These are phyloP conservation scores for Dromaius novaehollandiae DNA, from an alignment of 2,113 vertebrate genomes.

Conservation along the genomic window DNA sequence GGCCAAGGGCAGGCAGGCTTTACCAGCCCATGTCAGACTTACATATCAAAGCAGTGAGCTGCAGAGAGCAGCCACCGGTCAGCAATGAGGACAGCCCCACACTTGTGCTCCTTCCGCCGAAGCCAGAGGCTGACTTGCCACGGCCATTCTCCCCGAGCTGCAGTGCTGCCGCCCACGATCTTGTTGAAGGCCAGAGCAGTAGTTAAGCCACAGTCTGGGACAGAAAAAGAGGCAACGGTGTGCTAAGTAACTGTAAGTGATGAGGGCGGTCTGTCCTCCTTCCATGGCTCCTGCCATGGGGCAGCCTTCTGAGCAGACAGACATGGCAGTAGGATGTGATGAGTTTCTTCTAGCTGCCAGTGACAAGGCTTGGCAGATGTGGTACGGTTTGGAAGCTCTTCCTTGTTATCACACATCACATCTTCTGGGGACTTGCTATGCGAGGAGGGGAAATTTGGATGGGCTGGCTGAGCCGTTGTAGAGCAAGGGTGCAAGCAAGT, in stretches of 20 bases:
- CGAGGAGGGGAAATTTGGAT: neutral
- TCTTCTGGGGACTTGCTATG: neutral
- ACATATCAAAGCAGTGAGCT: conserved; percentile 92
- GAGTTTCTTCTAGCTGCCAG: neutral
- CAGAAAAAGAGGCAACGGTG: neutral
- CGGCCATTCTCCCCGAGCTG: conserved; percentile 89
- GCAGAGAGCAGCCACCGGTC: conserved; percentile 91
- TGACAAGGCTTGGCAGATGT: neutral
- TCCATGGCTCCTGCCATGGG: fast-evolving
- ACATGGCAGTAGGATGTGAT: neutral
- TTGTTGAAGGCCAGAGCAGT: conserved; percentile 75
- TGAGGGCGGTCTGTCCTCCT: neutral
- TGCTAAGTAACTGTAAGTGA: neutral
- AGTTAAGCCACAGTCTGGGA: conserved; percentile 86
- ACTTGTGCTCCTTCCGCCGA: conserved; percentile 83
- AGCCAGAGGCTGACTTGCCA: conserved; percentile 94
- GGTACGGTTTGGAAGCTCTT: neutral
- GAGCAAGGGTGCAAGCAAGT: neutral
- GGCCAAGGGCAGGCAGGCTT: neutral
- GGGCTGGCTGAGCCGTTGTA: neutral
- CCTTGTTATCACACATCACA: neutral
- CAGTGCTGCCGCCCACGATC: conserved; percentile 88
- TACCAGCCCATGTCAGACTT: neutral
- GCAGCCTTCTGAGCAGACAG: no score
- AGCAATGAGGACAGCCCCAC: conserved; percentile 90